phyloP scores from a whole-genome alignment of 2,113 vertebrate species.

The Nothoprocta perdicaria region DNA sequence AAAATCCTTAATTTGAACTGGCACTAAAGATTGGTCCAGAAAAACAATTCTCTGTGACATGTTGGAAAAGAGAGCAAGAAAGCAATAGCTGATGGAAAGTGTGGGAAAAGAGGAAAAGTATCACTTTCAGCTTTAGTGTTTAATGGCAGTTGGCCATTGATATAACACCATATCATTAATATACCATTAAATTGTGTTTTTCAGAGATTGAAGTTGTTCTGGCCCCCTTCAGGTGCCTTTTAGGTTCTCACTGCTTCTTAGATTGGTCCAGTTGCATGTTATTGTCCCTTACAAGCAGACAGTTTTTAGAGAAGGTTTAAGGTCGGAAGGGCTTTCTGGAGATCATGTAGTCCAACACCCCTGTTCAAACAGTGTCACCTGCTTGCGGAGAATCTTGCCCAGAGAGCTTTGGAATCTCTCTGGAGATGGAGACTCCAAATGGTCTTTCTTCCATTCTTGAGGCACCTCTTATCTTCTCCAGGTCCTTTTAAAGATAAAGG shows the following conservation, averaged over 20 bases:
- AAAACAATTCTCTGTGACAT: neutral
- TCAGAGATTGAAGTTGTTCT: neutral
- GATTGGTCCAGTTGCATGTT: neutral
- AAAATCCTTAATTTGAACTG: constrained; percentile 29
- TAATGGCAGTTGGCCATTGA: neutral
- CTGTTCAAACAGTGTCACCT: too few relatives aligned
- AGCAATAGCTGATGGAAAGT: constrained; percentile 22
- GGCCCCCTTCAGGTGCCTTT: neutral
- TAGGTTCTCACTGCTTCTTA: neutral
- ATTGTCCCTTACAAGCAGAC: neutral
- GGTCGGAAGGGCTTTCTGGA: too few relatives aligned
- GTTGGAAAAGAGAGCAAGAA: constrained; percentile 29
- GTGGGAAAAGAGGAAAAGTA: constrained; percentile 35
- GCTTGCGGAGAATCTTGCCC: too few relatives aligned
- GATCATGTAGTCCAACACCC: too few relatives aligned
- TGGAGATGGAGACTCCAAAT: too few relatives aligned
- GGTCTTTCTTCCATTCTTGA: too few relatives aligned
- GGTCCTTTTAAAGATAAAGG: too few relatives aligned
- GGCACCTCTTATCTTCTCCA: too few relatives aligned
- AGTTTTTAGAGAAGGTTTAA: neutral
- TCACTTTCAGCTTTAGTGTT: constrained; percentile 40
- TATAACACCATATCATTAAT: too few relatives aligned
- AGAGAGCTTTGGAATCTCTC: too few relatives aligned
- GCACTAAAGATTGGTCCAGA: neutral
- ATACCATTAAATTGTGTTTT: neutral